Evolutionary conservation across 1,140 invertebrate genomes (phyloP), one percentile per base, ranked within the genome.

Genomic region (Fopius arisanus): DNA sequence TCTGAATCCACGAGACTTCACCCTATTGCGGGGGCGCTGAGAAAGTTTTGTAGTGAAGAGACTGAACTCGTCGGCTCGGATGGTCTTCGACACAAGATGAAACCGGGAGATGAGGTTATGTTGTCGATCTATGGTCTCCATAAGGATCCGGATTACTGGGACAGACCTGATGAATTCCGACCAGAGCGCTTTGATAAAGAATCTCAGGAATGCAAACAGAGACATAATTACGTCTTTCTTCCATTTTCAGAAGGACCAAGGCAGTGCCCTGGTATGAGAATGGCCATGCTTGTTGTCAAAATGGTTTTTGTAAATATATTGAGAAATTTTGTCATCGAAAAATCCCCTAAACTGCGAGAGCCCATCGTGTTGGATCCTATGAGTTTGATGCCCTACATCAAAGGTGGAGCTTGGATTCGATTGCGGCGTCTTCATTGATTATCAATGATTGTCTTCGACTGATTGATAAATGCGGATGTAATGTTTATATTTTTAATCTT

Each of bases 141-240:
- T 29, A 76, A 76, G 10, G 89, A 93, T 77, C 81, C 87, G 0
- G 76, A 89, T 16, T 83, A 88, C 67, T 94, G 89, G 82, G 82
- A 88, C 2, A 85, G 93, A 40, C 92, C 93, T 1, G 87, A 91
- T 5, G 79, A 79, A 12, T 94, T 93, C 79, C 86, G 93, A 80
- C 93, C 93, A 0, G 91, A 93, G 12, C 84, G 92, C 75, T 94
- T 94, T 77, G 77, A 81, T 3, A 84, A 88, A 0, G 81, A 85
- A 19, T 77, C 81, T 4, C 84, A 88, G 0, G 81, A 86, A 26
- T 82, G 80, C n/a, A 83, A 82, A n/a, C 48, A 75, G 16, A 72
- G 73, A 14, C 79, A 89, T 3, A 83, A 79, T 48, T 74, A 72
- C 33, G 51, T 85, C 78, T 92, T 87, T 77, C 75, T 93, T 21